phyloP scores from a whole-genome alignment of 2,113 vertebrate genomes.

The Elachura formosa region DNA sequence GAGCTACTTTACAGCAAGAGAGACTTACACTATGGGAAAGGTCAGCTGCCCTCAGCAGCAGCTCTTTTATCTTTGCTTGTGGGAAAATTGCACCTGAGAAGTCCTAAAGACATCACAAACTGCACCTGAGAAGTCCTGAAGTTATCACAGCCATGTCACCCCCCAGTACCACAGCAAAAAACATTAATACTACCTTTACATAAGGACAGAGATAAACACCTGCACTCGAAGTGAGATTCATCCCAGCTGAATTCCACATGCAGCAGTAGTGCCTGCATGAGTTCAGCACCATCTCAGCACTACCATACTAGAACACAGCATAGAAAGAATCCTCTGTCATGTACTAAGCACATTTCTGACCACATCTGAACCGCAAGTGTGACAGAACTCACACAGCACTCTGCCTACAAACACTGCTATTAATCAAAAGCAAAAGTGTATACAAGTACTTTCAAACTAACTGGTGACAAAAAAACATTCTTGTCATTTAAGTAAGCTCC shows the following conservation, averaged over 20 bases:
- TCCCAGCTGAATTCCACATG: background rate
- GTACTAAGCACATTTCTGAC: background rate
- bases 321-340: background rate
- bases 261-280: background rate
- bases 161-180: background rate
- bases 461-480: background rate
- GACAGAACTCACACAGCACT: background rate
- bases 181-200: no score
- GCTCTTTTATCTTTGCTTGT: background rate
- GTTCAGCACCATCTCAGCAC: background rate
- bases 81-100: background rate
- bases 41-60: background rate
- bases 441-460: background rate
- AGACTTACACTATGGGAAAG: background rate
- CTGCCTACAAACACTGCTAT: background rate
- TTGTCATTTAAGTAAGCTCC: background rate
- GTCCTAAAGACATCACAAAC: background rate
- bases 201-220: background rate
- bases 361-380: background rate
- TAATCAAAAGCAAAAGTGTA: background rate
- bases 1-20: background rate
- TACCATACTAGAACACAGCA: fast-evolving
- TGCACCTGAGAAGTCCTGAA: background rate
- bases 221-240: background rate
- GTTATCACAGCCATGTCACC: background rate